phyloP scores from a whole-genome alignment of 2,888 invertebrate species.

The Sturmia bella region DNA sequence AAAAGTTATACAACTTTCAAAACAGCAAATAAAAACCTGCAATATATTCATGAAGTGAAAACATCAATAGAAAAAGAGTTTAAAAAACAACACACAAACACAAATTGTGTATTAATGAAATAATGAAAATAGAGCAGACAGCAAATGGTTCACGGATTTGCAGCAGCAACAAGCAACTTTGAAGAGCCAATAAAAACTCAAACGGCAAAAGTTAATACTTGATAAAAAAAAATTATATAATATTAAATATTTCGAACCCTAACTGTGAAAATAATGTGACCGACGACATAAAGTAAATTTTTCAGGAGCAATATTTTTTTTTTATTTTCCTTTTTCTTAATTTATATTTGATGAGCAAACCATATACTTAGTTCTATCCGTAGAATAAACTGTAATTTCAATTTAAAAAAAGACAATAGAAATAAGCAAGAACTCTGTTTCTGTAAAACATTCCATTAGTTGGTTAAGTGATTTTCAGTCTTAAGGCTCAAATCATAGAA shows the following conservation, averaged over 20 bases:
- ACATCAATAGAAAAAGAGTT: background rate
- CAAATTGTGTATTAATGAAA: conserved; percentile 33
- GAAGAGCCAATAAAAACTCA: background rate
- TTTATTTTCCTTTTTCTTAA: too few species aligned
- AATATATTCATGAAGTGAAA: conserved; percentile 32
- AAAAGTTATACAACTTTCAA: conserved; percentile 17
- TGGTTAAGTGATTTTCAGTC: too few species aligned
- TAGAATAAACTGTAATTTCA: too few species aligned
- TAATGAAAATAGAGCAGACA: conserved; percentile 20
- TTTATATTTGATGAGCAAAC: too few species aligned
- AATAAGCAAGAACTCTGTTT: too few species aligned
- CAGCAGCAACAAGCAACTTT: background rate
- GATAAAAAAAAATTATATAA: background rate
- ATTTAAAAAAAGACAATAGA: too few species aligned
- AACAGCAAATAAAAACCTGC: conserved; percentile 15
- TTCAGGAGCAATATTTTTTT: too few species aligned
- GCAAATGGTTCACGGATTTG: background rate
- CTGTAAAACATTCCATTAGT: too few species aligned
- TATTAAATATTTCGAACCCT: conserved; percentile 4
- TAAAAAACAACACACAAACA: background rate
- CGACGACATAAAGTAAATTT: too few species aligned
- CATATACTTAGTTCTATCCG: too few species aligned
- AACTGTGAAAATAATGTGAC: too few species aligned
- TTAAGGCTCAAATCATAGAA: too few species aligned
- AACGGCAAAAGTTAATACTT: background rate